Evolutionary conservation across 2,113 vertebrate genomes (phyloP).

Genomic region (Toxotes jaculatrix): DNA sequence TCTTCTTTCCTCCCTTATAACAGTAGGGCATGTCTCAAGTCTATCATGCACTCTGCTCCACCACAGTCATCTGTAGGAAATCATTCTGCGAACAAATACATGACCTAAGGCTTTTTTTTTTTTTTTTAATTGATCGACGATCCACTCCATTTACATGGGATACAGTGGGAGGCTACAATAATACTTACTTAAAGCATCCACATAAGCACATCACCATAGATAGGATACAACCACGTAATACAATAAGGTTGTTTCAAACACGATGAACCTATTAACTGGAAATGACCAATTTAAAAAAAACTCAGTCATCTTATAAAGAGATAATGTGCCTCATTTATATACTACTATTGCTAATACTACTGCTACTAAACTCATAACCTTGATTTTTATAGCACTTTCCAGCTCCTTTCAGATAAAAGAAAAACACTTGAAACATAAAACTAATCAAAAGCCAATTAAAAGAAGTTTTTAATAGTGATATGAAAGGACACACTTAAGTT

Average conservation of each 20-base stretch:
- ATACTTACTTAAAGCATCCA: neutral
- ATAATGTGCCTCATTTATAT: neutral
- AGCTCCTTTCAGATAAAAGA: neutral
- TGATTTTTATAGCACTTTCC: neutral
- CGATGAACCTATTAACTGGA: neutral
- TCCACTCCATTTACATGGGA: no score
- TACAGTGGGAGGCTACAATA: neutral
- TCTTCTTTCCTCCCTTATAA: slow-evolving; percentile 1
- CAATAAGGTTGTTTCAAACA: neutral
- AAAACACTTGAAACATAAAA: neutral
- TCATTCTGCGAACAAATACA: neutral
- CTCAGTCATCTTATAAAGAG: neutral
- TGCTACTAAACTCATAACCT: neutral
- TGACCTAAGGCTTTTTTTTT: neutral
- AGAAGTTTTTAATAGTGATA: neutral
- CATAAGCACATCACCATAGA: neutral
- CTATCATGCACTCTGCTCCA: slow-evolving; percentile 13
- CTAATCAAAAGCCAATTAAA: neutral
- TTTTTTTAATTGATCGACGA: neutral
- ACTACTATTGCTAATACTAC: neutral
- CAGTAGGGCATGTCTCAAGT: slow-evolving; percentile 7
- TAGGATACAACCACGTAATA: neutral
- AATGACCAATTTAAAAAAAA: neutral
- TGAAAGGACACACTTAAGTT: neutral
- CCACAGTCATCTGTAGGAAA: slow-evolving; percentile 21